Evolutionary conservation across 2,113 vertebrate genomes (phyloP), one percentile per base, ranked within the genome.

Genomic region (Atherinomorus stipes): DNA sequence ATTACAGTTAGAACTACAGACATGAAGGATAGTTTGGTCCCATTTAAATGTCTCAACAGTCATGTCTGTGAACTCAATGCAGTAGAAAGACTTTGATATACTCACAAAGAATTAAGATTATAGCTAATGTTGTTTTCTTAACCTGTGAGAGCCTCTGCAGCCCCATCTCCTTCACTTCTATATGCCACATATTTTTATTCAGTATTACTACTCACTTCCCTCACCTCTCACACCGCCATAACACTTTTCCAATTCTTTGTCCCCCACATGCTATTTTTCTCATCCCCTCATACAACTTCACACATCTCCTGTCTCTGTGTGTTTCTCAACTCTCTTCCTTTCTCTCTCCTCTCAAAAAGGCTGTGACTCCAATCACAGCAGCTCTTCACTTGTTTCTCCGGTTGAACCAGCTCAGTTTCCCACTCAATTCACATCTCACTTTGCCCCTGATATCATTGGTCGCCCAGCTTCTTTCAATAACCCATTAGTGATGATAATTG

Each of bases 401-500:
- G 26, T 72, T 76, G 65, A 77, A 37, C 58, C 78, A 67, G 40
- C 75, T 40, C 65, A 12, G 72, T 76, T 83, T 73, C 38, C 53
- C 38, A 22, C 59, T 72, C 70, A 73, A 56, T 71, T 77, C 61
- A 69, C 45, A 54, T 59, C 45, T 73, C 76, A 71, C 53, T 81
- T 53, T 64, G 61, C 19, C 51, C 21, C 1, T 4, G 76, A 66
- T 81, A 64, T 78, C 54, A 73, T 60, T 63, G 68, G 31, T 34
- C 31, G 42, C 71, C 66, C 47, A 69, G 76, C 50, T 68, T 56
- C 65, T 37, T 58, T 45, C 23, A 25, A 59, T 74, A 62, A 82
- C 59, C 54, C 56, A 53, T 71, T 82, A 77, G 75, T 69, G 52
- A 59, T 71, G 64, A 22, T 76, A 80, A 81, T 86, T 89, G 49